These are phyloP conservation scores for Drosophila monieri DNA, from an alignment of 2,888 invertebrate species.

Conservation along the genomic window DNA sequence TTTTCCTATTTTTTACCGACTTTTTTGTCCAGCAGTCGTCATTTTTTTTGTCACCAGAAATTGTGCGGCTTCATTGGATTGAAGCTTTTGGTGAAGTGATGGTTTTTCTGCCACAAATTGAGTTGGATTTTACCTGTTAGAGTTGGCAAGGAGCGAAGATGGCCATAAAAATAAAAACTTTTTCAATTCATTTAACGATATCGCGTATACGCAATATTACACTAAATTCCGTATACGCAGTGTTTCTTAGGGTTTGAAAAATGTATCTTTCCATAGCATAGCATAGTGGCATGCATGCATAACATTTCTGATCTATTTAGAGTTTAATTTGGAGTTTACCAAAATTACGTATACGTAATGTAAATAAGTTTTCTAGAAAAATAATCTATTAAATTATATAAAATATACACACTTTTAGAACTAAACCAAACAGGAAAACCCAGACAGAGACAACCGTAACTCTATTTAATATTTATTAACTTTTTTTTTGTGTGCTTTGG, in stretches of 20 bases:
- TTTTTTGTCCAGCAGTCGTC: slow-evolving; percentile 21
- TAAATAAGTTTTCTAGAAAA: neutral
- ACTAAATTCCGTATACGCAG: too few relatives aligned
- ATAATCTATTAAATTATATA: neutral
- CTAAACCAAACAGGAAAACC: neutral
- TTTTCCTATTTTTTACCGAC: slow-evolving; percentile 38
- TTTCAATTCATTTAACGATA: neutral
- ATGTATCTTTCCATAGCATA: too few relatives aligned
- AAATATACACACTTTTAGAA: too few relatives aligned
- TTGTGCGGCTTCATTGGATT: slow-evolving; percentile 63
- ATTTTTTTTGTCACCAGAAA: slow-evolving; percentile 40
- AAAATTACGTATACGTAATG: neutral
- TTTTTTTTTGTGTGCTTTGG: slow-evolving; percentile 67
- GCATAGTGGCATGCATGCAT: too few relatives aligned
- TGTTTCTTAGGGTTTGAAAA: too few relatives aligned
- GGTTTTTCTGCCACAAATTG: slow-evolving; percentile 24
- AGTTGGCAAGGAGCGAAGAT: slow-evolving; percentile 13
- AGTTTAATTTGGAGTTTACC: neutral
- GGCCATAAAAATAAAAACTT: slow-evolving; percentile 12
- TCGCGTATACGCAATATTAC: slow-evolving; percentile 48
- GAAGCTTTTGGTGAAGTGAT: slow-evolving; percentile 23
- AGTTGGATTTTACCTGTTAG: slow-evolving; percentile 27
- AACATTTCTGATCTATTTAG: too few relatives aligned
- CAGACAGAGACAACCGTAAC: slow-evolving; percentile 49
- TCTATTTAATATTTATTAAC: slow-evolving; percentile 38